Evolutionary conservation across 2,888 invertebrate species (phyloP).

Genomic region (Nymphalis polychloros): DNA sequence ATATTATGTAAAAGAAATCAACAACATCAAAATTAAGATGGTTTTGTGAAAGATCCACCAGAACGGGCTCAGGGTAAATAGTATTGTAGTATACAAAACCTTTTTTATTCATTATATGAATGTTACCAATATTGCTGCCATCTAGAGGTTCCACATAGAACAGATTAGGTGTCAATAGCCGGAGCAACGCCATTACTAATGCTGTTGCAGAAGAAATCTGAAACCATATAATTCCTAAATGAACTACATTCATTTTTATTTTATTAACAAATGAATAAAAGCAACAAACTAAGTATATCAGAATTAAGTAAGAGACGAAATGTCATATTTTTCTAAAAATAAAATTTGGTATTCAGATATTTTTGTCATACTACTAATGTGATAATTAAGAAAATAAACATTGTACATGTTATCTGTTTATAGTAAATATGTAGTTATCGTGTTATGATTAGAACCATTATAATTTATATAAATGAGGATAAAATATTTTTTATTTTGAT

Average conservation of each 20-base stretch:
- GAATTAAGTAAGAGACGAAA: neutral
- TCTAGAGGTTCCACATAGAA: conserved; percentile 61
- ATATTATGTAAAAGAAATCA: too few relatives aligned
- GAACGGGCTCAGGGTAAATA: neutral
- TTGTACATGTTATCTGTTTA: conserved; percentile 21
- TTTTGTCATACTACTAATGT: conserved; percentile 27
- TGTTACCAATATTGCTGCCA: conserved; percentile 59
- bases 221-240: conserved; percentile 38
- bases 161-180: conserved; percentile 61
- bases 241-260: too few relatives aligned
- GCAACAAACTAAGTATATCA: neutral
- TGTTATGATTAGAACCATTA: neutral
- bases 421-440: neutral
- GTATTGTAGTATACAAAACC: neutral
- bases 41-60: too few relatives aligned
- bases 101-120: neutral
- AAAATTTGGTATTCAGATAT: conserved; percentile 15
- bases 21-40: too few relatives aligned
- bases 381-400: conserved; percentile 33
- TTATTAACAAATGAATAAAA: neutral
- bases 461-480: neutral
- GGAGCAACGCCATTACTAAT: conserved; percentile 62
- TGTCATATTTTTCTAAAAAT: conserved; percentile 15
- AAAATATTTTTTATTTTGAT: too few relatives aligned
- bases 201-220: conserved; percentile 74